Conservation (phyloP, 2,113 vertebrate species). For the Phodopus roborovskii region DNA sequence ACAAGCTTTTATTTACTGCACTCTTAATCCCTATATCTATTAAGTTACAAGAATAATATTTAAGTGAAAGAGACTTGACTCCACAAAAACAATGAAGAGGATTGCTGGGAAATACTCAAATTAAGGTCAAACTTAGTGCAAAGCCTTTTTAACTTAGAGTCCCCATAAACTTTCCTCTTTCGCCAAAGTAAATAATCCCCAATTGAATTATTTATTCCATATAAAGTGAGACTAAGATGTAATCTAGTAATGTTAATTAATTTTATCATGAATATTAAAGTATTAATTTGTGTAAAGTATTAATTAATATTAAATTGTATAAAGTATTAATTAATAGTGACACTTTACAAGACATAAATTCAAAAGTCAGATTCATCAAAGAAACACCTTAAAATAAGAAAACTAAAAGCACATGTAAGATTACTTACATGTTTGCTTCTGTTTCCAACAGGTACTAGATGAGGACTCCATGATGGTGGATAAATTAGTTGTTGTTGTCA, state of each 20-base stretch:
- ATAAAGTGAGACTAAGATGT: background rate
- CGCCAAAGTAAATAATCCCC: background rate
- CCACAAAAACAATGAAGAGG: slow-evolving; percentile 21
- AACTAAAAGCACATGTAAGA: background rate
- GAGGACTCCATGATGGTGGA: no score
- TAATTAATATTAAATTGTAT: no score
- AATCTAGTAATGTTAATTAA: background rate
- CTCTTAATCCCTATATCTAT: background rate
- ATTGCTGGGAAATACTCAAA: slow-evolving; percentile 32
- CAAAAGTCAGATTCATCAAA: background rate
- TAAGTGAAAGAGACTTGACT: slow-evolving; percentile 23
- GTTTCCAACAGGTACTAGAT: no score
- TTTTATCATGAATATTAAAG: background rate
- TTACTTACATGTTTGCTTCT: no score
- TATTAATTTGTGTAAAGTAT: slow-evolving; percentile 25
- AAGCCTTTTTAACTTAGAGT: slow-evolving; percentile 23
- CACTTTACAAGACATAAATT: background rate
- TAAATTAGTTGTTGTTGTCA: no score
- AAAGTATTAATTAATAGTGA: background rate
- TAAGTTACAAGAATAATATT: slow-evolving; percentile 1
- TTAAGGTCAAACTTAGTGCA: background rate
- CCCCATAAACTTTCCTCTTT: background rate
- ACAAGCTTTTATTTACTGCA: background rate
- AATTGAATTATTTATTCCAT: background rate
- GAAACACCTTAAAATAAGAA: background rate